Evolutionary conservation across 2,113 vertebrate species (phyloP), one percentile per base, ranked within the genome.

Genomic region (Otolemur garnettii): DNA sequence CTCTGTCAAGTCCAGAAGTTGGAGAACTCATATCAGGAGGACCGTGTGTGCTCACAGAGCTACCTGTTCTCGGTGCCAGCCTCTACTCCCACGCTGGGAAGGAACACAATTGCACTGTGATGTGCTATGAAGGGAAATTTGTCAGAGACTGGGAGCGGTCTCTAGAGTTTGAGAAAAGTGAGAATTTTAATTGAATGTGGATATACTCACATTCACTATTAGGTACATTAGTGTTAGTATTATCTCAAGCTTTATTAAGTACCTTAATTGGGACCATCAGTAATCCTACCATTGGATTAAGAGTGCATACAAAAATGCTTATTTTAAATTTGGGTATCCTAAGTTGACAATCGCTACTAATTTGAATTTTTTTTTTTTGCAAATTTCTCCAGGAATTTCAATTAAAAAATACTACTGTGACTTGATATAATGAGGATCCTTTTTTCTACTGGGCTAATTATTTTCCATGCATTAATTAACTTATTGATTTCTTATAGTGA

Each of bases 171-270:
- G 55, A 85, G 85, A 64, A 72, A 88, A 91, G 68, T 50, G 66
- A 90, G 59, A 66, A 71, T 93, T 91, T 92, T 91, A 96, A 94
- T 80, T 55, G 26, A 75, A 87, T 59, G 50, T 68, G 60, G 42
- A 93, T 33, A n/a, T 91, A 42, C 91, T 87, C 55, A 30, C n/a
- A n/a, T n/a, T n/a, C n/a, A 71, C 53, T 80, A 35, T 42, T 92
- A 78, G 35, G 28, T 17, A 91, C 59, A 57, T 50, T 50, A 50
- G 45, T 78, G n/a, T 12, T 68, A 19, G 19, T 19, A 35, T 85
- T 78, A 89, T 57, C n/a, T 85, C 66, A 93, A 50, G 38, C 13
- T 93, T 91, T 94, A 42, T 69, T 90, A 57, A 95, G 14, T 79
- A 19, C 17, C 60, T 82, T 93, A 83, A 92, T 83, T 83, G 71